Base-by-base conservation (phyloP, 2,113 vertebrate genomes). In the Ellobius talpinus region DNA sequence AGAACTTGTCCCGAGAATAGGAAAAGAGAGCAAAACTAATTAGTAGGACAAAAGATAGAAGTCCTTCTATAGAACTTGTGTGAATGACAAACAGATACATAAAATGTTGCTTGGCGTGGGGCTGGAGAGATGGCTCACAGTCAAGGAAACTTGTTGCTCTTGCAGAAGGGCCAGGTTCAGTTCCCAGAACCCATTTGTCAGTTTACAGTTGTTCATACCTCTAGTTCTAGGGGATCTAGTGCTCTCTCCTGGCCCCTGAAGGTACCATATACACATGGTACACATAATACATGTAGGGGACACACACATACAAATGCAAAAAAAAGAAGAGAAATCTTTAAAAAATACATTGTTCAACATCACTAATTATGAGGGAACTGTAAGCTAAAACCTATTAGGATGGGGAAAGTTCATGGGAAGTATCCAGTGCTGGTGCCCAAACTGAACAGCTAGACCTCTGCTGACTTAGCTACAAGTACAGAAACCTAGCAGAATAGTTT, bases 401-500 rank as follows among this genome's bases (percentile, higher is more conserved):
- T 61, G 68, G 47, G 19, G 17, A 47, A 47, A 79, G 78, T 42
- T 24, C 39, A 39, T 8, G 47, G 89, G 81, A 9, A 88, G 82
- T 82, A 73, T 13, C 47, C 91, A 88, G 58, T 88, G 33, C 39
- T 77, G 50, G 19, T 93, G 63, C 39, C 23, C 39, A 74, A 21
- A 74, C 8, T 31, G 21, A 86, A 42, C 23, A 93, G 87, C 68
- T 68, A 50, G 16, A 79, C 85, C 12, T 74, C 55, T 85, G 72
- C 76, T 58, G 14, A 76, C 89, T 61, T 3, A 50, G 36, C 72
- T 1, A 72, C 70, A 13, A 45, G 78, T 92, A 45, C 36, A 36
- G 94, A 96, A 96, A 33, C 31, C 31, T 36, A 36, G 70, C 68
- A 84, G 39, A 84, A 84, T 19, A 17, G 47, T 85, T 85, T 85